A percentile compares a stretch with the other conserved stretches of the same genome.
phyloP scores from a whole-genome alignment of 2,888 invertebrate genomes.

The Cephus nigrinus region DNA sequence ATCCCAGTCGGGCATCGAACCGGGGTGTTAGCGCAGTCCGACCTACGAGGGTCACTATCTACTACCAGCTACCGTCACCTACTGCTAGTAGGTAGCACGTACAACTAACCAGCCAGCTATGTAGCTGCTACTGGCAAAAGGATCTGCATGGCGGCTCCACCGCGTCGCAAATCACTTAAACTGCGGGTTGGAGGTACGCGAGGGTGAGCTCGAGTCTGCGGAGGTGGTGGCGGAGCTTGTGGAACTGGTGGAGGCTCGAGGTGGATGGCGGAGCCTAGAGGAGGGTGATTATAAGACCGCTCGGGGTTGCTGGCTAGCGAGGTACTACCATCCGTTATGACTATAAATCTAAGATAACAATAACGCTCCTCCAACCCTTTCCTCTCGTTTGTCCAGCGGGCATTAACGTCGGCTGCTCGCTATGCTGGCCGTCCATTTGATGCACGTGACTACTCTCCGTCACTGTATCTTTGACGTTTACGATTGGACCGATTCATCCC shows the following conservation, averaged over 20 bases:
- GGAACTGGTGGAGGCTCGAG: slow-evolving; percentile 34
- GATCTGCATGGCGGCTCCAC: slow-evolving; percentile 66
- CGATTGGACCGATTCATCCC: too few relatives aligned
- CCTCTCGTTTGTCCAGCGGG: slow-evolving; percentile 48
- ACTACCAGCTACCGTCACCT: too few relatives aligned
- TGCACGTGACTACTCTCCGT: slow-evolving; percentile 48
- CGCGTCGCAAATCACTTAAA: slow-evolving; percentile 67
- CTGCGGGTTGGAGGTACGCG: slow-evolving; percentile 59
- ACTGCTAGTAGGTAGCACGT: neutral
- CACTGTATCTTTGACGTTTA: slow-evolving; percentile 31
- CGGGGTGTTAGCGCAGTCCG: slow-evolving; percentile 46
- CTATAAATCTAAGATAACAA: slow-evolving; percentile 67
- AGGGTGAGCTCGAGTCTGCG: slow-evolving; percentile 46
- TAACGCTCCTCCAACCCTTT: slow-evolving; percentile 49
- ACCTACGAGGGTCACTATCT: too few relatives aligned
- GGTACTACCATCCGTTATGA: slow-evolving; percentile 66
- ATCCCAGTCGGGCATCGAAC: slow-evolving; percentile 54
- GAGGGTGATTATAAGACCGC: slow-evolving; percentile 67
- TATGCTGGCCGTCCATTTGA: slow-evolving; percentile 54
- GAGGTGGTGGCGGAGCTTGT: slow-evolving; percentile 32
- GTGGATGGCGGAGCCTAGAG: slow-evolving; percentile 45
- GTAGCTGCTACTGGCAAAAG: slow-evolving; percentile 57
- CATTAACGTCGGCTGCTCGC: slow-evolving; percentile 57
- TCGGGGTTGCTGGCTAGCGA: slow-evolving; percentile 65
- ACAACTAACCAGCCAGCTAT: neutral